Evolutionary conservation across 2,113 vertebrate genomes (phyloP).

Genomic region (Gnathonemus longibarbis): DNA sequence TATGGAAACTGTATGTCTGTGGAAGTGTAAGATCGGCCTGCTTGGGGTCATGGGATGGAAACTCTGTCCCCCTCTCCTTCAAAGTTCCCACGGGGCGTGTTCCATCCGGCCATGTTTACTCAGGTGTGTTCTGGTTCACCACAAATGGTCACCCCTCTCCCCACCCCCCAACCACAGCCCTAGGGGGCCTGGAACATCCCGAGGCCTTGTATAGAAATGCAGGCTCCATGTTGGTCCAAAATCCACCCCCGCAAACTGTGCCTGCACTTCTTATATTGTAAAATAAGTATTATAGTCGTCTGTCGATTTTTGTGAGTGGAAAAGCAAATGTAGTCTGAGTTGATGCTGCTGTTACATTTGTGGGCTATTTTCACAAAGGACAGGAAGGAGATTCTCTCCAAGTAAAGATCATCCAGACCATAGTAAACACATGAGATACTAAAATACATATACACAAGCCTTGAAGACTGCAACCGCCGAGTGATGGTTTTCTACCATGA

Average conservation of each 20-base stretch:
- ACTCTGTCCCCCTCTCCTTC: not conserved
- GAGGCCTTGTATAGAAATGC: not conserved
- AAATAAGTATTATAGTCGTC: not conserved
- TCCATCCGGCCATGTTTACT: constrained; percentile 2
- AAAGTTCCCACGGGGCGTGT: not conserved
- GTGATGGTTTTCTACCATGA: not conserved
- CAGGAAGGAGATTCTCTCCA: not conserved
- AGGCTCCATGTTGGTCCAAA: not conserved
- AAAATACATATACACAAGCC: not conserved
- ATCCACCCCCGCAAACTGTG: not conserved
- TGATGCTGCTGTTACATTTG: not conserved
- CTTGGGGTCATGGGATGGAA: not conserved
- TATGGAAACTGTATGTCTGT: not conserved
- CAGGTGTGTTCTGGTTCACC: constrained; percentile 10
- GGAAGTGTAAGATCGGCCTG: not conserved
- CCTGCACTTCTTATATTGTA: not conserved
- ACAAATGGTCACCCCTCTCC: not conserved
- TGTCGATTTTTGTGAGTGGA: not conserved
- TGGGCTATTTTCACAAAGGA: not conserved
- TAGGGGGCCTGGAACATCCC: not conserved
- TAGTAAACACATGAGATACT: not conserved
- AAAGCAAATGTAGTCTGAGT: not conserved
- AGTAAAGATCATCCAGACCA: not conserved
- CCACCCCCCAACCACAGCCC: not conserved
- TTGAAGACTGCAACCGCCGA: not conserved